Conservation (phyloP, 2,888 invertebrate genomes). For the Acleris literana region DNA sequence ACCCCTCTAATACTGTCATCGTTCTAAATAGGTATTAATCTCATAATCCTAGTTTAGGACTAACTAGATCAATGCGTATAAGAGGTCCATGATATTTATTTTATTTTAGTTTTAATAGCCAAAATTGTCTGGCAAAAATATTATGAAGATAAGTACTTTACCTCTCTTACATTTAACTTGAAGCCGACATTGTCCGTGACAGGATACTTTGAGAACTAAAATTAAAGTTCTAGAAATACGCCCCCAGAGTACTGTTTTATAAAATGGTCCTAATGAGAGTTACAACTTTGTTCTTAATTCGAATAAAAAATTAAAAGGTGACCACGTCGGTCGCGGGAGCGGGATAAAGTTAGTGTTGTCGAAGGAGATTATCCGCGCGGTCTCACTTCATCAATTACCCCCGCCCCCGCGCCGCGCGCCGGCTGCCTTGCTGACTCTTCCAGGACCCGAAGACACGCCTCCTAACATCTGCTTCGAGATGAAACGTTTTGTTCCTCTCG, state of each 20-base stretch:
- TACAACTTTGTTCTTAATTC: conserved; percentile 42
- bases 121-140: too few relatives aligned
- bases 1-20: too few relatives aligned
- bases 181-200: not conserved
- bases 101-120: too few relatives aligned
- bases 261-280: conserved; percentile 23
- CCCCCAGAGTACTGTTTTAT: conserved; percentile 15
- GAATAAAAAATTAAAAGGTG: conserved; percentile 48
- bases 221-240: conserved; percentile 1
- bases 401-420: conserved; percentile 42
- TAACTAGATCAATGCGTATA: too few relatives aligned
- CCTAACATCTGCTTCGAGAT: conserved; percentile 45
- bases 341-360: conserved; percentile 62
- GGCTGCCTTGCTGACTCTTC: conserved; percentile 46
- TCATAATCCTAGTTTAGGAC: too few relatives aligned
- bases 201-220: not conserved
- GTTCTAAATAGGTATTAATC: too few relatives aligned
- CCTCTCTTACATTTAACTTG: too few relatives aligned
- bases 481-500: conserved; percentile 43
- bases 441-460: conserved; percentile 50
- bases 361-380: conserved; percentile 63
- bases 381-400: conserved; percentile 74
- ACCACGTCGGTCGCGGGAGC: conserved; percentile 47
- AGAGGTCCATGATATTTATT: too few relatives aligned
- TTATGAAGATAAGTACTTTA: not conserved